phyloP scores from a whole-genome alignment of 1,140 invertebrate species.

The Trigoniulus corallinus region DNA sequence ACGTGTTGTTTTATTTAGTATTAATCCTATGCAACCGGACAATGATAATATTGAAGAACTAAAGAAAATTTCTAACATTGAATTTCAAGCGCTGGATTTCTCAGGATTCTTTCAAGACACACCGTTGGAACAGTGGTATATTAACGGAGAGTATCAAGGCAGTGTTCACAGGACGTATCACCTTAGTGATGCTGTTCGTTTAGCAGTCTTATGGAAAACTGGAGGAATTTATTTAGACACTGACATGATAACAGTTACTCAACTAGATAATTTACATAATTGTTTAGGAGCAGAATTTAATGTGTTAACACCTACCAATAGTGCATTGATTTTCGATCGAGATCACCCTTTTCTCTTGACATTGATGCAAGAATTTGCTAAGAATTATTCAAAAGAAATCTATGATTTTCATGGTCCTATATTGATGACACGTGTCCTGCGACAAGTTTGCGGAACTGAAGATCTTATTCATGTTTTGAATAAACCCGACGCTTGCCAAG shows the following conservation, averaged over 20 bases:
- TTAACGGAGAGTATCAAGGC: neutral
- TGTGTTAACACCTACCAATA: neutral
- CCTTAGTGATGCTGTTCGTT: neutral
- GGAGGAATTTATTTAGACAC: constrained; percentile 3
- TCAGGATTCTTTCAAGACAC: neutral
- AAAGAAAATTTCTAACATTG: neutral
- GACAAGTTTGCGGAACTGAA: neutral
- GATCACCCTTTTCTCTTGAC: neutral
- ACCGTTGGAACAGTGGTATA: neutral
- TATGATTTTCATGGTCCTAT: neutral
- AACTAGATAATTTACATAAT: neutral
- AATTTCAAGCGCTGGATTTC: neutral
- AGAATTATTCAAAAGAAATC: neutral
- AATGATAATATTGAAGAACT: too few relatives aligned
- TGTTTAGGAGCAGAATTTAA: neutral
- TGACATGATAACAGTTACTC: neutral
- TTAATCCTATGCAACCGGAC: too few relatives aligned
- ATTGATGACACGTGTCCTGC: neutral
- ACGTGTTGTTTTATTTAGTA: too few relatives aligned
- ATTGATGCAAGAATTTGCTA: constrained; percentile 1
- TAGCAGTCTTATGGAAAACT: neutral
- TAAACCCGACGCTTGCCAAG: too few relatives aligned
- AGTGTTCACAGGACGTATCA: neutral
- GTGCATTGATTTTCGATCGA: neutral
- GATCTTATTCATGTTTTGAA: too few relatives aligned